Percentiles rank a stretch among this genome's conserved stretches.
Conservation (phyloP, 2,113 vertebrate species). For the Murina feae region DNA sequence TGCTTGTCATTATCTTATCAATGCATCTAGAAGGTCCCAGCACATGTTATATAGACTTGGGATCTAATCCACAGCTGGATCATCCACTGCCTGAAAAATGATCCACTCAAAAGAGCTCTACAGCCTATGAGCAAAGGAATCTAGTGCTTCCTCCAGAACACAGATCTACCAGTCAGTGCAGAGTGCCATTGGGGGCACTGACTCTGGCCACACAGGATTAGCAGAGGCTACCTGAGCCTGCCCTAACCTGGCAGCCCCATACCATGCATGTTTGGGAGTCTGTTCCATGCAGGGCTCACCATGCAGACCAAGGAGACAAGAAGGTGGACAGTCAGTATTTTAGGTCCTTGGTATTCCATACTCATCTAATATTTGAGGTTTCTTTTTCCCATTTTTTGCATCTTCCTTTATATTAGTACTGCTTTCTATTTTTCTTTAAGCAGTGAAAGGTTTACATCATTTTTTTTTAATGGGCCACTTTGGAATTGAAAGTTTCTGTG, state of each 20-base stretch:
- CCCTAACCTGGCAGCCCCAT: neutral
- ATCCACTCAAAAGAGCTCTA: neutral
- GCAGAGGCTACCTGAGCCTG: neutral
- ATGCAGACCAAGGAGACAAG: neutral
- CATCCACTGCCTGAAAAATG: neutral
- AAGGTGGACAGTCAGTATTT: neutral
- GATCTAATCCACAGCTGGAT: neutral
- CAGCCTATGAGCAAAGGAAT: neutral
- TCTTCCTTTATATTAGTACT: neutral
- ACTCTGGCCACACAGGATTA: neutral
- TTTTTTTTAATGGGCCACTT: neutral
- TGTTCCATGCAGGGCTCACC: neutral
- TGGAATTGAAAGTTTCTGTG: neutral
- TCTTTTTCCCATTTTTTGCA: neutral
- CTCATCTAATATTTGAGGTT: neutral
- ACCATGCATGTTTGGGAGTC: too few relatives aligned
- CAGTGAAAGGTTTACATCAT: neutral
- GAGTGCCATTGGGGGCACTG: rapidly evolving
- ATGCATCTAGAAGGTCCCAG: neutral
- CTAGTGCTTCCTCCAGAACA: too few relatives aligned
- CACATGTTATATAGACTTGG: neutral
- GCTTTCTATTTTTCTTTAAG: neutral
- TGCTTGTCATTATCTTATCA: neutral
- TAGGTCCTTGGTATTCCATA: neutral
- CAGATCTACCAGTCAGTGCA: rapidly evolving